These are phyloP conservation scores for pig (Sus scrofa) DNA, from an alignment of 2,113 vertebrate species.

Conservation along the genomic window T2T-Sscrofa CM000830.6:131307001-131307500, in stretches of 20 bases:
- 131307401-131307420: not conserved
- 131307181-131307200: not conserved
- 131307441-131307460: not conserved
- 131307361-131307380: not conserved
- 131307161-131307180: constrained; percentile 10
- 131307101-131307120: not conserved
- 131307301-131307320: not conserved
- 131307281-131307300: not conserved
- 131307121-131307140: not conserved
- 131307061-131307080: not conserved
- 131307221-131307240: not conserved
- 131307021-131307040: not conserved
- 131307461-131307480: not conserved
- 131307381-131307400: not conserved
- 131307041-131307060: not conserved
- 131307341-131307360: not conserved
- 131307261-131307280: not conserved
- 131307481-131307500: not conserved
- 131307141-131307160: not conserved
- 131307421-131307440: not conserved
- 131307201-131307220: not conserved
- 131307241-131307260: not conserved
- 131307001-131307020: not conserved
- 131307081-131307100: not conserved
- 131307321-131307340: not conserved